Evolutionary conservation across 1,140 invertebrate genomes (phyloP).

Genomic region (Bombus pascuorum): DNA sequence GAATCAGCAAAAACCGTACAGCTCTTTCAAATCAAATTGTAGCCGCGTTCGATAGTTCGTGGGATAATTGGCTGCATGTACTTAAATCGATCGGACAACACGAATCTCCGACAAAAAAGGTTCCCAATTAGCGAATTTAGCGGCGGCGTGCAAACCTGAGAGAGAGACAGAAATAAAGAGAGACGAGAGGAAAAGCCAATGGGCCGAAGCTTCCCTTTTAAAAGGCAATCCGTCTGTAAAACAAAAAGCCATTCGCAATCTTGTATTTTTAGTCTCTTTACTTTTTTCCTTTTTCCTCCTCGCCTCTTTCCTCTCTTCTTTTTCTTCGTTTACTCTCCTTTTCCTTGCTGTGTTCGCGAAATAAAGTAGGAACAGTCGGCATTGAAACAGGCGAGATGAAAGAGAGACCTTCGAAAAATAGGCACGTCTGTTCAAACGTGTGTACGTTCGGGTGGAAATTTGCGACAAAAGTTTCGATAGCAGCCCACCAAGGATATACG

Average conservation of each 20-base stretch:
- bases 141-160: background rate
- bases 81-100: slow-evolving; percentile 3
- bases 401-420: background rate
- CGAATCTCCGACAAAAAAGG: background rate
- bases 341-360: background rate
- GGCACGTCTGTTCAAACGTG: background rate
- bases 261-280: slow-evolving; percentile 5
- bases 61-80: background rate
- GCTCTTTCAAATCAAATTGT: background rate
- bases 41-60: background rate
- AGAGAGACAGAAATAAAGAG: background rate
- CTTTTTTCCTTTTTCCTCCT: background rate
- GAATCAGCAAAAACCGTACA: background rate
- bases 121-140: slow-evolving; percentile 22
- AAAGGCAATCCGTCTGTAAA: slow-evolving; percentile 22
- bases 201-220: background rate
- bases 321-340: background rate
- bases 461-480: background rate
- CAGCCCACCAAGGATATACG: background rate
- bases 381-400: slow-evolving; percentile 14
- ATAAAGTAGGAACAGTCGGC: background rate
- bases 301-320: background rate
- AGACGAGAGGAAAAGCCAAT: background rate
- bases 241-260: slow-evolving; percentile 34
- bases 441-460: background rate